phyloP scores from a whole-genome alignment of 2,888 invertebrate genomes.

The Adela reaumurella region DNA sequence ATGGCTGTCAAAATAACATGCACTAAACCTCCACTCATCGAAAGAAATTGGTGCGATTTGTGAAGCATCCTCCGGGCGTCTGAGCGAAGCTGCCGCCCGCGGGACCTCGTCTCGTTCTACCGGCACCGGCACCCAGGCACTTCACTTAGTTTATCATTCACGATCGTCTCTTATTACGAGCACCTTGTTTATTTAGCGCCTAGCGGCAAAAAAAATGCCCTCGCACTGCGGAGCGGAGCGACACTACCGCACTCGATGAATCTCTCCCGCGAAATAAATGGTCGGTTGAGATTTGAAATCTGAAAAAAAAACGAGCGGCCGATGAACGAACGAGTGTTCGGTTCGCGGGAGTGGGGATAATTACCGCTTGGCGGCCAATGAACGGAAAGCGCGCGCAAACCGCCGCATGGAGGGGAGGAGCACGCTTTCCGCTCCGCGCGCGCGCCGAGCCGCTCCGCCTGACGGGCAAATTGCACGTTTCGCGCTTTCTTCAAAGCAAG shows the following conservation, averaged over 20 bases:
- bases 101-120: background rate
- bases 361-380: conserved; percentile 30
- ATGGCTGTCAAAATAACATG: conserved; percentile 61
- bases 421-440: too few species aligned
- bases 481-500: too few species aligned
- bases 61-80: conserved; percentile 14
- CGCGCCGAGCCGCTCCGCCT: too few species aligned
- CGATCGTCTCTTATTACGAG: conserved; percentile 17
- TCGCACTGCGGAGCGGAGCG: conserved; percentile 6
- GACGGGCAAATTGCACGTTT: too few species aligned
- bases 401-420: conserved; percentile 23
- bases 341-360: conserved; percentile 20
- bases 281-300: conserved; percentile 58
- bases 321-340: conserved; percentile 46
- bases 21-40: conserved; percentile 74
- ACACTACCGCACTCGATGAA: conserved; percentile 31
- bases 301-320: conserved; percentile 48
- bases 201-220: conserved; percentile 24
- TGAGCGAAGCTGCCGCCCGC: background rate
- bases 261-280: conserved; percentile 52
- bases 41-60: conserved; percentile 54
- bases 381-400: conserved; percentile 31
- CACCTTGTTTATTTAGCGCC: conserved; percentile 45
- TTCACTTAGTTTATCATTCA: background rate
- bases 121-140: background rate